Conservation (phyloP, 2,888 invertebrate genomes). For the Caenorhabditis wallacei region DNA sequence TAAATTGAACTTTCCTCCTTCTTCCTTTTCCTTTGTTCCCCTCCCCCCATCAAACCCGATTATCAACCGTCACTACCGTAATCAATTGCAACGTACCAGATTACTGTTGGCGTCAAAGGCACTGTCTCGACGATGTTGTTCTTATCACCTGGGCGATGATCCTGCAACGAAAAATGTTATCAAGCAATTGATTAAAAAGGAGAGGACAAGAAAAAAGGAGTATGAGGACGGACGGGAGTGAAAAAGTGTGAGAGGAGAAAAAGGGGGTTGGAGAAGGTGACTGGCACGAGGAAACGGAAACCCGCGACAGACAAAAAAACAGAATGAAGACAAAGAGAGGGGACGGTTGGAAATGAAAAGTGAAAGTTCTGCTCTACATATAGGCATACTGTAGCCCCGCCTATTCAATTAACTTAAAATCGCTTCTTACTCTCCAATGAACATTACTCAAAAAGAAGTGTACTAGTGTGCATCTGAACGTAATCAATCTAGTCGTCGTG, state of each 20-base stretch:
- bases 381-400: no score
- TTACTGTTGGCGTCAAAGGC: neutral
- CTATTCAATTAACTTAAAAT: no score
- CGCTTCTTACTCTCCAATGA: neutral
- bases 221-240: neutral
- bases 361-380: neutral
- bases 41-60: neutral
- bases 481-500: conserved; percentile 1
- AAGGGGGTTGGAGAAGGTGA: neutral
- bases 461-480: neutral
- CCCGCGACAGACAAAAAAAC: neutral
- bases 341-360: neutral
- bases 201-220: conserved; percentile 3
- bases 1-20: neutral
- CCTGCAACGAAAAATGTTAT: conserved; percentile 11
- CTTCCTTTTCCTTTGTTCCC: neutral
- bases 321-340: neutral
- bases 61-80: neutral
- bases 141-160: conserved; percentile 10
- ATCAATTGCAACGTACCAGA: neutral
- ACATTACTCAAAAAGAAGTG: neutral
- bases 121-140: conserved; percentile 4
- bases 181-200: neutral
- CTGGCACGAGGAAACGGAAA: neutral
- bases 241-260: neutral